A percentile compares a stretch with the other conserved stretches of the same genome.
phyloP scores from a whole-genome alignment of 2,888 invertebrate species.

The Campoplex capitator region DNA sequence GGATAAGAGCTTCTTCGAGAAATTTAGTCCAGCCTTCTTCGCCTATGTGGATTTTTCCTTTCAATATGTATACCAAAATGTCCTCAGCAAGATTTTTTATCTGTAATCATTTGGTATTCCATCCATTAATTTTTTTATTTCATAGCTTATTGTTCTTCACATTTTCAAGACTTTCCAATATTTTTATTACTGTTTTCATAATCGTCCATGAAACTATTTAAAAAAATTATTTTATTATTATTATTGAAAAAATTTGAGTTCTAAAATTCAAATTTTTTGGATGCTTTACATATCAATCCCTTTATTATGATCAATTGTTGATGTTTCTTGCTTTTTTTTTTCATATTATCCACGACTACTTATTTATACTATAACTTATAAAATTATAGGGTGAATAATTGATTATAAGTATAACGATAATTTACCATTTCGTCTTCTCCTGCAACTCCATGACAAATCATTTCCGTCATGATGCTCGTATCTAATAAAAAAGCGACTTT shows the following conservation, averaged over 20 bases:
- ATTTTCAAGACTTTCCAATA: no score
- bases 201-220: no score
- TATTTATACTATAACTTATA: not conserved
- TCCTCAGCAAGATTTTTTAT: slow-evolving; percentile 87
- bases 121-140: slow-evolving; percentile 30
- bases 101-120: slow-evolving; percentile 81
- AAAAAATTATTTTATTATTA: no score
- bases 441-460: slow-evolving; percentile 88
- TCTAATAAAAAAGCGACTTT: slow-evolving; percentile 86
- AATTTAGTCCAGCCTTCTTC: slow-evolving; percentile 88
- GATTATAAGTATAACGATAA: not conserved
- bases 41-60: slow-evolving; percentile 88
- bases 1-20: slow-evolving; percentile 87
- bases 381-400: not conserved
- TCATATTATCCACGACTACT: not conserved
- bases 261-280: not conserved
- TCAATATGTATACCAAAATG: slow-evolving; percentile 88
- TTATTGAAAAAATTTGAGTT: no score
- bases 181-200: no score
- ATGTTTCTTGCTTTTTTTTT: not conserved
- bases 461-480: slow-evolving; percentile 87
- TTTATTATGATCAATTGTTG: not conserved
- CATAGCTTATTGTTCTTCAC: not conserved
- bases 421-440: slow-evolving; percentile 83
- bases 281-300: not conserved